Conservation (phyloP, 2,113 vertebrate species). For the Geococcyx californianus region DNA sequence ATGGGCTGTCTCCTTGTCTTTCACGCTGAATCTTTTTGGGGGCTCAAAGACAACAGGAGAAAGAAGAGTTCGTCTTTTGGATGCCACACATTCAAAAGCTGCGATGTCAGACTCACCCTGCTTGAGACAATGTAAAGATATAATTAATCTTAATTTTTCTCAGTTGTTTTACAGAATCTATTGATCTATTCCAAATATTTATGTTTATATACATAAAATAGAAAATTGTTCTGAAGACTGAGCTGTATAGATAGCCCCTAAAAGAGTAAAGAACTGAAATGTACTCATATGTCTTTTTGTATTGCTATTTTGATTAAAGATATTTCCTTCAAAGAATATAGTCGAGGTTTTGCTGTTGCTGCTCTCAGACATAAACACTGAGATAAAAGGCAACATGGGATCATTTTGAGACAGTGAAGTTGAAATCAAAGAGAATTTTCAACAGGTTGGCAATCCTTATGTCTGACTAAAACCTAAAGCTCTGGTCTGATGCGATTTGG, state of each 20-base stretch:
- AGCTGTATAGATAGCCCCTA: background rate
- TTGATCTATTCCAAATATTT: background rate
- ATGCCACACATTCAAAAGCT: background rate
- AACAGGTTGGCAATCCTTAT: background rate
- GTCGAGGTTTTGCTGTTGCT: background rate
- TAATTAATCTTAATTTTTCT: background rate
- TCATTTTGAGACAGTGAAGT: constrained; percentile 19
- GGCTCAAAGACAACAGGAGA: background rate
- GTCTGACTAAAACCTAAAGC: background rate
- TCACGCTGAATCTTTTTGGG: background rate
- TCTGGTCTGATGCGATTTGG: background rate
- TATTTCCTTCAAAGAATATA: background rate
- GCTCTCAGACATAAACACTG: constrained; percentile 36
- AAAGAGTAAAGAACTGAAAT: background rate
- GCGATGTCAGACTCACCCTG: background rate
- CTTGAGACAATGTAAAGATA: background rate
- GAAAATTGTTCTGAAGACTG: background rate
- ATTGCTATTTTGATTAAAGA: background rate
- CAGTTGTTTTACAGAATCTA: background rate
- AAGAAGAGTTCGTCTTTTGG: background rate
- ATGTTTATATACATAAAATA: background rate
- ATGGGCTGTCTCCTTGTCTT: background rate
- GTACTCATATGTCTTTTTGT: background rate
- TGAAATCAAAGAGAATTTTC: constrained; percentile 51
- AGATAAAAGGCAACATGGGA: constrained; percentile 25